Percentiles rank a stretch among this genome's conserved stretches.
Evolutionary conservation across 64 coral and sea anemone genomes (phyloP).

Genomic region (Anthopleura sola): DNA sequence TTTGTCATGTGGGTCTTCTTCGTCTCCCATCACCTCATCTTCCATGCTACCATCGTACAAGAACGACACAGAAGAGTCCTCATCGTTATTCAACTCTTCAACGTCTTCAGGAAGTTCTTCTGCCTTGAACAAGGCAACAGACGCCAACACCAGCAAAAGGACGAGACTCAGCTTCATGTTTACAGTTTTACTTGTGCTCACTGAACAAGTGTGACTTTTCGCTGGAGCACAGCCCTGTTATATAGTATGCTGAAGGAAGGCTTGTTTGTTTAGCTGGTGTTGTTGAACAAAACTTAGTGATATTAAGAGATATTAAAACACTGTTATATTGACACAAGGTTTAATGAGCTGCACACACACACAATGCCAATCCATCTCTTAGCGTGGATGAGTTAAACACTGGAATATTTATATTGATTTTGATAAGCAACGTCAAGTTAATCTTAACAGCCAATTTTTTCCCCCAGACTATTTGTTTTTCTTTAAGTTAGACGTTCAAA

Average conservation of each 20-base stretch:
- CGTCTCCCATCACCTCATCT: conserved; percentile 15
- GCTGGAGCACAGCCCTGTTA: background rate
- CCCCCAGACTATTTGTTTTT: no score
- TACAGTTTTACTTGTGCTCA: background rate
- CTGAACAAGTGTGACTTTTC: background rate
- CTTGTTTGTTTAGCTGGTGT: background rate
- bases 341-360: background rate
- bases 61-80: background rate
- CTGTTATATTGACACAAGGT: background rate
- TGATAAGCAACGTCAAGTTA: no score
- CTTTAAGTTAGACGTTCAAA: no score
- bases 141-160: background rate
- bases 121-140: conserved; percentile 15
- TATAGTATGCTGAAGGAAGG: background rate
- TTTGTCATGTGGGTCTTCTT: background rate
- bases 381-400: background rate
- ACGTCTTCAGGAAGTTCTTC: background rate
- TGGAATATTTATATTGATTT: no score
- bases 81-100: background rate
- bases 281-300: no score
- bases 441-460: no score
- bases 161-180: conserved; percentile 24
- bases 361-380: background rate
- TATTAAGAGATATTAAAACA: background rate
- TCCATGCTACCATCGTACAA: conserved; percentile 19